These are phyloP conservation scores for Ceratina japonica DNA, from an alignment of 1,140 invertebrate species.

Conservation along the genomic window DNA sequence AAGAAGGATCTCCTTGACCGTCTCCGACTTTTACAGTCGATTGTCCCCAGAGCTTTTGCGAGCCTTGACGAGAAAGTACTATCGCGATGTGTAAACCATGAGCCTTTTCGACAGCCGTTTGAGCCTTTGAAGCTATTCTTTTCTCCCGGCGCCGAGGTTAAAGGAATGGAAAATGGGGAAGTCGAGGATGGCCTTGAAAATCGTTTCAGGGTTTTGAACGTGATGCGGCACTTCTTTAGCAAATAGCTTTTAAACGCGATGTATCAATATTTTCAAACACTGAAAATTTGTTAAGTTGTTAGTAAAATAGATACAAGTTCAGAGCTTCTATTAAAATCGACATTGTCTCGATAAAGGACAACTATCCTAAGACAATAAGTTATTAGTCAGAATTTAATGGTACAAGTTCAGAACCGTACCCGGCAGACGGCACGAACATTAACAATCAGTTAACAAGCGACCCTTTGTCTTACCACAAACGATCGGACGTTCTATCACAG, in stretches of 20 bases:
- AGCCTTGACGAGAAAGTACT: slow-evolving; percentile 65
- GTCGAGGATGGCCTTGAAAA: slow-evolving; percentile 55
- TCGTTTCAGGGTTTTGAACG: slow-evolving; percentile 61
- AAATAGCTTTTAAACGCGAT: slow-evolving; percentile 5
- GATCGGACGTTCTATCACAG: slow-evolving; percentile 42
- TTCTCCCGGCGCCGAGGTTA: slow-evolving; percentile 26
- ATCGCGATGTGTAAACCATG: slow-evolving; percentile 75
- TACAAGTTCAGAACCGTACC: not conserved
- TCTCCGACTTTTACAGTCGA: slow-evolving; percentile 58
- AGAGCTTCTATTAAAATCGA: no score
- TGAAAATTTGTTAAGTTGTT: not conserved
- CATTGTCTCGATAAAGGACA: no score
- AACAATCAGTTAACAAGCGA: not conserved
- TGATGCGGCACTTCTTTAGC: no score
- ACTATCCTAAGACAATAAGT: no score
- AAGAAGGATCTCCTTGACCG: slow-evolving; percentile 70
- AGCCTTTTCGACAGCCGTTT: slow-evolving; percentile 63
- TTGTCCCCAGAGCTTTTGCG: slow-evolving; percentile 70
- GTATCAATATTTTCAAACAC: slow-evolving; percentile 5
- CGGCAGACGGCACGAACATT: not conserved
- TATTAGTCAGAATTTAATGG: not conserved
- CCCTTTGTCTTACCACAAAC: slow-evolving; percentile 43
- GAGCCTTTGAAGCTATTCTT: slow-evolving; percentile 50
- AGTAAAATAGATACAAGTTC: no score
- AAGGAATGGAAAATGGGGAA: slow-evolving; percentile 33